phyloP scores from a whole-genome alignment of 2,888 invertebrate genomes.

The Trisateles emortualis region DNA sequence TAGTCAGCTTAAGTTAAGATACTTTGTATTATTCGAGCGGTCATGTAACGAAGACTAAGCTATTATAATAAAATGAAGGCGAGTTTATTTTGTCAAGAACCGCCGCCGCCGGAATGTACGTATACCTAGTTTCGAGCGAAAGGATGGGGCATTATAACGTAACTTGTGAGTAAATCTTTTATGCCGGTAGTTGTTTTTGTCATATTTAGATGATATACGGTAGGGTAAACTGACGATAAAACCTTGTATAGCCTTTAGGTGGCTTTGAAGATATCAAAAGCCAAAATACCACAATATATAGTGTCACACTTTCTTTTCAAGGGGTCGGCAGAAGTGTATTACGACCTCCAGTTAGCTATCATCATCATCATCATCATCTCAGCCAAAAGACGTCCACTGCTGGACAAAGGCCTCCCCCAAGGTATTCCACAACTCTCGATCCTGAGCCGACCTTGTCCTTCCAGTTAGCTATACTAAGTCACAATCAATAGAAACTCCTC shows the following conservation, averaged over 20 bases:
- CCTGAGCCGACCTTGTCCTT: too few relatives aligned
- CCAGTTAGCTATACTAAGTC: too few relatives aligned
- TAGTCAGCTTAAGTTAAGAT: not conserved
- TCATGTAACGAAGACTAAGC: not conserved
- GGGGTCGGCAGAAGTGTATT: not conserved
- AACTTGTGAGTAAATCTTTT: constrained; percentile 22
- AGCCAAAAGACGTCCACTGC: too few relatives aligned
- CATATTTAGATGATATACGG: constrained; percentile 27
- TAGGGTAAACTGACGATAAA: constrained; percentile 19
- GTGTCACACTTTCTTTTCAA: not conserved
- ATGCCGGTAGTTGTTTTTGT: constrained; percentile 27
- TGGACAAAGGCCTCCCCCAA: too few relatives aligned
- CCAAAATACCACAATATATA: not conserved
- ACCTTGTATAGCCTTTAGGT: constrained; percentile 9
- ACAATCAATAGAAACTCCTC: too few relatives aligned
- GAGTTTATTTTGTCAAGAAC: constrained; percentile 7
- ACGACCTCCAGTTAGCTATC: too few relatives aligned
- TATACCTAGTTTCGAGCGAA: constrained; percentile 11
- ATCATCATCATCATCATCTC: too few relatives aligned
- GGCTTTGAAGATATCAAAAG: constrained; percentile 16
- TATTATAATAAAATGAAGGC: constrained; percentile 1
- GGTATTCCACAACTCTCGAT: too few relatives aligned
- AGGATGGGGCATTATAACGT: constrained; percentile 17
- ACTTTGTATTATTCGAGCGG: not conserved
- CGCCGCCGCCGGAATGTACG: not conserved